These are phyloP conservation scores for Conops quadrifasciatus DNA, from an alignment of 2,888 invertebrate species.

Conservation along the genomic window DNA sequence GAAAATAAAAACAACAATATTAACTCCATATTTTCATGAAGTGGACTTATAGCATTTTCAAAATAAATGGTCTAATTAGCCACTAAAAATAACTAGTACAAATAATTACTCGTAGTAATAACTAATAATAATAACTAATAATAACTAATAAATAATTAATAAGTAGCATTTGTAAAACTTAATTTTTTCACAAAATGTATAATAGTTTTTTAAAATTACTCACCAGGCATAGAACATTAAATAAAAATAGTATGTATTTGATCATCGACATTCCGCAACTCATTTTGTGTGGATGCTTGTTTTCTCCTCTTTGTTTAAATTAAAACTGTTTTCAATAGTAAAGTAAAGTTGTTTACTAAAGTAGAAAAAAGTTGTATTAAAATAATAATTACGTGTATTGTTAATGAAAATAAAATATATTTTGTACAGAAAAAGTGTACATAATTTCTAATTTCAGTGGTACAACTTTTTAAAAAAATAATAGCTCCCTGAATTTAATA, in stretches of 20 bases:
- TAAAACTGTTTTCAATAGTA: neutral
- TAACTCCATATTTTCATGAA: too few species aligned
- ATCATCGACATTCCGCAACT: slow-evolving; percentile 80
- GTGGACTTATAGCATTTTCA: too few species aligned
- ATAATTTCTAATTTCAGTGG: too few species aligned
- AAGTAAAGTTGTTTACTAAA: neutral
- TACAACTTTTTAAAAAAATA: too few species aligned
- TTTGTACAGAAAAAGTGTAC: too few species aligned
- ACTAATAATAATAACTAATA: too few species aligned
- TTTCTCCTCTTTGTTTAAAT: slow-evolving; percentile 6
- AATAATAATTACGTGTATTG: neutral
- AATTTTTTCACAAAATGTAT: neutral
- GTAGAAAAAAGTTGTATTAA: neutral
- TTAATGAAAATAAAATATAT: too few species aligned
- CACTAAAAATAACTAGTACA: too few species aligned
- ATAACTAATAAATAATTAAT: neutral
- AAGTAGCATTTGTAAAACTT: neutral
- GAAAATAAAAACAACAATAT: too few species aligned
- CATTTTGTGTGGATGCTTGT: slow-evolving; percentile 62
- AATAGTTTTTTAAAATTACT: slow-evolving; percentile 64
- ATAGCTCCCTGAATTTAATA: too few species aligned
- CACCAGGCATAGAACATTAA: slow-evolving; percentile 81
- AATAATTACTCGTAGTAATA: too few species aligned
- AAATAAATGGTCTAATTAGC: too few species aligned
- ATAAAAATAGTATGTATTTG: slow-evolving; percentile 84